Evolutionary conservation across 2,797 vertebrate species (phyloP), one percentile per base, ranked within the genome.

Genomic region (Sebastes taczanowskii): DNA sequence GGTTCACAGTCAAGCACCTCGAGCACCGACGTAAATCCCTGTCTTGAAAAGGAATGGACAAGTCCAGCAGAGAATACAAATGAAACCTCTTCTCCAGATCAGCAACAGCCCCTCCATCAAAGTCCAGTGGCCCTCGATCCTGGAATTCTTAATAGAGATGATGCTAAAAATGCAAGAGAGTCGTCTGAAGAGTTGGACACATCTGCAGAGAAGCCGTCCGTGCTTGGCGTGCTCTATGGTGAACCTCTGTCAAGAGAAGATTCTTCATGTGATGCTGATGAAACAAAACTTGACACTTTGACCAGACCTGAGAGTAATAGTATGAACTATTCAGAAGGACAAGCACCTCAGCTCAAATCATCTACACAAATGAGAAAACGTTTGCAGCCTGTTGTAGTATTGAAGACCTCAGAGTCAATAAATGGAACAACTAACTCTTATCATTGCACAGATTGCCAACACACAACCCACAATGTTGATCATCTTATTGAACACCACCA

Each of bases 321-420:
- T 22, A 29, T 42, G 11, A 63, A 74, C 6, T 20, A 27, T 72
- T 65, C 74, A 68, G 65, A 87, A n/a, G 63, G 18, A 42, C 38
- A 84, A 79, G 55, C 29, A 70, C 30, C 53, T 69, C 72, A 81
- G 14, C 64, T 95, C 7, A 82, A 82, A 34, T 72, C 89, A 0
- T 92, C 91, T 14, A 13, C 30, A 46, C 62, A 89, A 55, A 81
- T 95, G 83, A 91, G 78, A 70, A 94, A 88, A 84, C 61, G 60
- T 14, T 58, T 96, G 42, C 94, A 96, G 30, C 96, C 96, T 66
- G 75, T 97, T 82, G 93, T 97, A 8, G 34, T 96, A 67, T 34
- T 96, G 22, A 86, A 90, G 35, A 90, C 75, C 30, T 69, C 77
- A 3, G 88, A 93, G 34, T 59, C 77, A 58, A 16, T 20, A 38